Evolutionary conservation across 2,797 vertebrate species (phyloP).

Genomic region (Sternarchorhynchus goeldii): DNA sequence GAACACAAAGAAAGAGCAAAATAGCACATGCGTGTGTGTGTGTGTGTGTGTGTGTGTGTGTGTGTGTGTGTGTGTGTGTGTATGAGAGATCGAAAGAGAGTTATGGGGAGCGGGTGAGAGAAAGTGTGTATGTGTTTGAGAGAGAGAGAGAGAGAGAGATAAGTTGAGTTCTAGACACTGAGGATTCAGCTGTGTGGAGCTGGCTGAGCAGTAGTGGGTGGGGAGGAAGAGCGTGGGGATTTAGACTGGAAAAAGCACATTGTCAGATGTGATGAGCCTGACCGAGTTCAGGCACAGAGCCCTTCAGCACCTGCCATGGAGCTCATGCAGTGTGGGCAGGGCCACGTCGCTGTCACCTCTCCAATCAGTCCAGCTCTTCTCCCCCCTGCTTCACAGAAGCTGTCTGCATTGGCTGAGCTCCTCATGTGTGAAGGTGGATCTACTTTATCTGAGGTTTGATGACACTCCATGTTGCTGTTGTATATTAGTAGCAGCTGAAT

Average conservation of each 20-base stretch:
- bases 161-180: conserved; percentile 50
- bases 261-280: conserved; percentile 71
- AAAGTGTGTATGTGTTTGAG: background rate
- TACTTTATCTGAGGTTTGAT: conserved; percentile 24
- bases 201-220: conserved; percentile 36
- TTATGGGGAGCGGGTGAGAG: background rate
- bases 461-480: conserved; percentile 19
- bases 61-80: background rate
- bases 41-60: background rate
- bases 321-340: conserved; percentile 29
- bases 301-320: conserved; percentile 62
- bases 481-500: conserved; percentile 15
- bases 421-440: conserved; percentile 41
- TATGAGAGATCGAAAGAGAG: background rate
- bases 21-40: conserved; percentile 11
- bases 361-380: conserved; percentile 49
- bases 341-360: conserved; percentile 36
- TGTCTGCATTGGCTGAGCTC: conserved; percentile 61
- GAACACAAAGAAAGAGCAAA: conserved; percentile 22
- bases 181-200: conserved; percentile 58
- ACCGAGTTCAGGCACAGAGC: conserved; percentile 53
- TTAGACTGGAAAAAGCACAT: conserved; percentile 63
- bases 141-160: conserved; percentile 13
- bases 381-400: conserved; percentile 63
- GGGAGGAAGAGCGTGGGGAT: conserved; percentile 33